phyloP scores from a whole-genome alignment of 2,113 vertebrate species.

The Coptodon rendalli region DNA sequence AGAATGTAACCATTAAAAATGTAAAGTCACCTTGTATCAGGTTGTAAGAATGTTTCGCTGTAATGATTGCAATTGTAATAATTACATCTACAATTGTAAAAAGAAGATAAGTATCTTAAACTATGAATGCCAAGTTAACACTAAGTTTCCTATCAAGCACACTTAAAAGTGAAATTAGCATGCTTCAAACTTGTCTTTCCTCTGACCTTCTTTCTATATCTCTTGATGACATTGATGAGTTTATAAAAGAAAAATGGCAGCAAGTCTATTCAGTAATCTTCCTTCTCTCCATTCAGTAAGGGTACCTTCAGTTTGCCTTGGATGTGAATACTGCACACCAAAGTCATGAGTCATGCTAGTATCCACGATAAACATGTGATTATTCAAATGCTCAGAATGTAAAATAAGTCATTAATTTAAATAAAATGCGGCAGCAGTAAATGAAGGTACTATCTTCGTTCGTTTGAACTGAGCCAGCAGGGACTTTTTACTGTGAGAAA shows the following conservation, averaged over 20 bases:
- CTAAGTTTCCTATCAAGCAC: neutral
- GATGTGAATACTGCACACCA: slow-evolving; percentile 36
- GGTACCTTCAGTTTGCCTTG: neutral
- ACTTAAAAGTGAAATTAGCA: neutral
- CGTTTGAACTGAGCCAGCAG: rapidly evolving
- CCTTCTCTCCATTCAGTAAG: neutral
- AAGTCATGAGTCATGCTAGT: slow-evolving; percentile 44
- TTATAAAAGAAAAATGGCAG: neutral
- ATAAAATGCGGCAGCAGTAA: slow-evolving; percentile 7
- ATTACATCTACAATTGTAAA: neutral
- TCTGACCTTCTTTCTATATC: neutral
- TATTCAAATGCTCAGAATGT: slow-evolving; percentile 39
- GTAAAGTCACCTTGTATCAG: neutral
- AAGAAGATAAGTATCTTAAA: neutral
- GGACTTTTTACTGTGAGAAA: neutral
- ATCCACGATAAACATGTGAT: slow-evolving; percentile 44
- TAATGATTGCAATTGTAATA: neutral
- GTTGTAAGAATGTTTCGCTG: neutral
- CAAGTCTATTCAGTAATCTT: neutral
- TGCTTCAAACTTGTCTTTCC: neutral
- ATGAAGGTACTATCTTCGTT: neutral
- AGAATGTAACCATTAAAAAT: neutral
- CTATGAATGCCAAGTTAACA: neutral
- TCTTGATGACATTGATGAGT: neutral
- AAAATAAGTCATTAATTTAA: slow-evolving; percentile 4